phyloP scores from a whole-genome alignment of 2,888 invertebrate genomes.

The Eueremaeus valkanovi region DNA sequence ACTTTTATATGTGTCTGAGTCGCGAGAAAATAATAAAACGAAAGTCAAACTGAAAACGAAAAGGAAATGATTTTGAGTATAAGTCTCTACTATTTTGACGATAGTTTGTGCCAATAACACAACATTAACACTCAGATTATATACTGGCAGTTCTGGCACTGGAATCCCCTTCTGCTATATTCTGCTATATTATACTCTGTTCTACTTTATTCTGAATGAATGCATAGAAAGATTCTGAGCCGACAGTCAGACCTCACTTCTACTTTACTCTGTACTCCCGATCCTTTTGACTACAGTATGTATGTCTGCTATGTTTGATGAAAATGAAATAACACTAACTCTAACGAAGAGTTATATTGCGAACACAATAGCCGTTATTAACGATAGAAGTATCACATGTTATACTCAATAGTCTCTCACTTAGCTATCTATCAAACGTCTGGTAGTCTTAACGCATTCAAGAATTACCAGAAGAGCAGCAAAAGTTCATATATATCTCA shows the following conservation, averaged over 20 bases:
- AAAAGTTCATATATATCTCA: background rate
- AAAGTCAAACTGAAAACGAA: conserved; percentile 20
- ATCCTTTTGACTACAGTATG: background rate
- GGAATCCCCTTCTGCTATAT: background rate
- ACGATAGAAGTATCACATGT: conserved; percentile 26
- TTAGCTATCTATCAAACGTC: conserved; percentile 15
- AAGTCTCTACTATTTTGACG: background rate
- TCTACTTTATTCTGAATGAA: background rate
- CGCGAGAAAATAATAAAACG: conserved; percentile 14
- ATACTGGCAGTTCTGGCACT: background rate
- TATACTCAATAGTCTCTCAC: background rate
- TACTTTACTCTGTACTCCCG: background rate
- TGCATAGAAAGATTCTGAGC: background rate
- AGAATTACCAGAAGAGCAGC: conserved; percentile 8
- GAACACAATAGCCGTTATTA: conserved; percentile 31
- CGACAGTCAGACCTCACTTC: background rate
- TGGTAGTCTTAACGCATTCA: conserved; percentile 12
- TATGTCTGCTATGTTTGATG: no score
- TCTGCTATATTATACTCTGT: background rate
- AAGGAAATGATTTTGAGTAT: conserved; percentile 23
- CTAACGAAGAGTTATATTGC: background rate
- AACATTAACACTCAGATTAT: conserved; percentile 26
- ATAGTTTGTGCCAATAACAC: conserved; percentile 23
- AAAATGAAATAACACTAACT: conserved; percentile 32
- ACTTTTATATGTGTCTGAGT: background rate